Base-by-base conservation (phyloP, 2,888 invertebrate species). In the Macrostomum cliftonense region DNA sequence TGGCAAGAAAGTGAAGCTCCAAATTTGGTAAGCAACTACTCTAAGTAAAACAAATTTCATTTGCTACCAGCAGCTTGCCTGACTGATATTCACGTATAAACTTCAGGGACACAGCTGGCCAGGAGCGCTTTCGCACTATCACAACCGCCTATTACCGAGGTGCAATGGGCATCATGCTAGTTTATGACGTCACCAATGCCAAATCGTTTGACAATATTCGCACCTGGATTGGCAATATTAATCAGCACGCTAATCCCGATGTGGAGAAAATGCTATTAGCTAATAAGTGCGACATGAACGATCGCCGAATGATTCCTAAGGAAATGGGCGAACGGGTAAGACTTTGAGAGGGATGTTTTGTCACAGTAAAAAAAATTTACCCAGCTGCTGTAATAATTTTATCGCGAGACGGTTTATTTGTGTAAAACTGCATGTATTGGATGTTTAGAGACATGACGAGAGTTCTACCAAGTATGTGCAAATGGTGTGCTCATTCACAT, bases 141-240 rank as follows among this genome's bases (percentile, higher is more conserved):
- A 28, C 28, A 9, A 28, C 28, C 9, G 28, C 28, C 9, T 28
- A 28, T 9, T 28, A 28, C 9, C 28, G 28, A 4, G 28, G 28
- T 9, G 28, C 28, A 28, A 28, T 28, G 28, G 28, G 28, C 28
- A 28, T 28, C 9, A 7, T 28, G 28, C 28, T 28, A 28, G 28
- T 28, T 9, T 28, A 28, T 72, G 93, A 93, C 73, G 91, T 93
- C 71, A 88, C 89, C 53, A 88, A 87, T 73, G 83, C 84, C 66
- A 91, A 89, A 73, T 89, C 89, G 65, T 93, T 93, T 74, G 91
- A 93, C 72, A 93, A 93, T 71, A 93, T 93, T 66, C 88, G 89
- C 46, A 93, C 93, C 72, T 93, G 93, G 93, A 75, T 93, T 63
- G 77, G 91, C 73, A 91, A 91, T 73, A 93, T 93, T 73, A 89